Base-by-base conservation (phyloP, 1,140 invertebrate genomes). In the Lordiphosa collinella region DNA sequence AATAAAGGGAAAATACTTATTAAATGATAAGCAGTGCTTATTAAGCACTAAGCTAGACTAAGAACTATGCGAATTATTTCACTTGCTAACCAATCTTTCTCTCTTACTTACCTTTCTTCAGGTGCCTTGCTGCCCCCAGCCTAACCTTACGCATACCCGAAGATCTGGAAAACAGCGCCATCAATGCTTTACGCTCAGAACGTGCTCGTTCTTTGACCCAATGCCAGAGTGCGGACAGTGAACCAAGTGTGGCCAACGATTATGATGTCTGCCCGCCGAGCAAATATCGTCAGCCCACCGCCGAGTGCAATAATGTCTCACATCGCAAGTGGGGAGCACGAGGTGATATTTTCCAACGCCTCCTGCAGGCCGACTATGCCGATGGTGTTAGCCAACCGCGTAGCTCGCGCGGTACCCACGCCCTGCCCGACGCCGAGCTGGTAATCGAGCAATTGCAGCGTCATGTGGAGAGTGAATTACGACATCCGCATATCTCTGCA, bases 231-330 rank as follows among this genome's bases (percentile, higher is more conserved):
- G 58, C 56, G 8, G 37, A 51, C 2, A 32, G 48, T 1, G 44
- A 59, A 10, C 34, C 36, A 43, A 71, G 40, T 12, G 78, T 67
- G 12, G 73, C 79, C 36, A 51, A 55, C 7, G 78, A 74, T 10
- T 87, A 80, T 14, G 82, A 88, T 49, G 76, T 88, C 6, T 95
- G 94, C 80, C 94, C 93, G 2, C 94, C 94, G 3, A 94, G 92
- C 89, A 94, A 94, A 74, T 96, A 93, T 88, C 91, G 98, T 40
- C 94, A 94, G 18, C 93, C 94, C 10, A 95, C 94, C 35, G 98
- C 96, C 0, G 94, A 95, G 80, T 99, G 98, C 89, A 99, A 99
- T 90, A 99, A 99, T 89, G 93, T 98, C 0, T 91, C 95, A 32
- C 94, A 97, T 88, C 93, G 96, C 4, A 92, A 93, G 9, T 97